Evolutionary conservation across 2,888 invertebrate genomes (phyloP).

Genomic region (Amiota communis): DNA sequence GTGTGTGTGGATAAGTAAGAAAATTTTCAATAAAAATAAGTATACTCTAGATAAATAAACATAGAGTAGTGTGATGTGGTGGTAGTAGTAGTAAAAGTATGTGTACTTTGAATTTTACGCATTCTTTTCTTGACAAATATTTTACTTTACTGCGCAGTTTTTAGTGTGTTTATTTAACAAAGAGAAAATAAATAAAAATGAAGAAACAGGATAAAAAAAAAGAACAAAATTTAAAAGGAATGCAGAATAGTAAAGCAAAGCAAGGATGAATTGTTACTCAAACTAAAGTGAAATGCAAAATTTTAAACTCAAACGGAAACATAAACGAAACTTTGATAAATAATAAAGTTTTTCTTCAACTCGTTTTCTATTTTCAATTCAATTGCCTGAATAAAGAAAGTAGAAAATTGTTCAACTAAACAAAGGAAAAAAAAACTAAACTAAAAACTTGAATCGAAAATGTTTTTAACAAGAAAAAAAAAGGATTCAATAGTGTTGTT

Average conservation of each 20-base stretch:
- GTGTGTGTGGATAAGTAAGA: neutral
- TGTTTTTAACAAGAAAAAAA: neutral
- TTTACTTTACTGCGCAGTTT: neutral
- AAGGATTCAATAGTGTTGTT: neutral
- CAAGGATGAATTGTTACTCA: neutral
- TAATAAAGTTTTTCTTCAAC: conserved; percentile 47
- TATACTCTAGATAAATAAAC: no score
- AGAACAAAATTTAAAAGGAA: neutral
- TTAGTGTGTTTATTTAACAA: conserved; percentile 14
- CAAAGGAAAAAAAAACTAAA: neutral
- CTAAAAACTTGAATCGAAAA: neutral
- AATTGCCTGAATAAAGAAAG: neutral
- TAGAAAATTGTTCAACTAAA: neutral
- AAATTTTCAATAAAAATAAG: no score
- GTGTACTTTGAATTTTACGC: neutral
- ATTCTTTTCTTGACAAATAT: neutral
- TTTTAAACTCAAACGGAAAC: conserved; percentile 50
- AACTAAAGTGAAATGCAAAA: conserved; percentile 38
- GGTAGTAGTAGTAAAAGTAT: no score
- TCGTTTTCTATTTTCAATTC: neutral
- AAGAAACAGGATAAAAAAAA: neutral
- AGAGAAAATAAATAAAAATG: conserved; percentile 15
- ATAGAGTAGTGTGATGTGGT: no score
- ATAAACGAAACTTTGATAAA: conserved; percentile 56
- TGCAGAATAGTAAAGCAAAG: neutral